Evolutionary conservation across 1,140 invertebrate genomes (phyloP), one percentile per base, ranked within the genome.

Genomic region (Orussus abietinus): DNA sequence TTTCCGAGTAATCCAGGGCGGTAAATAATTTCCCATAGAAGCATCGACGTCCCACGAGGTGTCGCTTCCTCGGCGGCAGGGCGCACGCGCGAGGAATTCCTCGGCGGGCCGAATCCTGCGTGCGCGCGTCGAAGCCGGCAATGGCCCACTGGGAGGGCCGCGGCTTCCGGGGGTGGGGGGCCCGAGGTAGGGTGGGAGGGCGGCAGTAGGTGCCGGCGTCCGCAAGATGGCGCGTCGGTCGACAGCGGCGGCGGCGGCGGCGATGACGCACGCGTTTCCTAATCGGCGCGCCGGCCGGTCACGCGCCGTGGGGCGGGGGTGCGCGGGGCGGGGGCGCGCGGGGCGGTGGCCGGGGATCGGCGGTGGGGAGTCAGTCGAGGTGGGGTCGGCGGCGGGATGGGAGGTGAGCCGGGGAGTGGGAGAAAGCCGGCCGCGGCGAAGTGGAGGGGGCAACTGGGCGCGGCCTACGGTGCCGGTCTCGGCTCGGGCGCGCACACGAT

Each of bases 401-500:
- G 19, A 21, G 33, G 19, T 12, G 11, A 10, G 49, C 44, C 40
- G 43, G 41, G 51, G 49, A 41, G 46, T 43, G 42, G 25, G 25
- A 22, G n/a, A n/a, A n/a, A 29, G 7, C 21, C 11, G 13, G 20
- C 7, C 0, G 7, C 7, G 26, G 28, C 14, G 14, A 5, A 14
- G 64, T 62, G 55, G 57, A 62, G 64, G 55, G 38, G 53, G 36
- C n/a, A 46, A 55, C 53, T 66, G 66, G 66, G 66, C 66, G 66
- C 66, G 66, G 66, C 64, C 52, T 67, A 64, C 26, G 34, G 52
- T 34, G 26, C 46, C 36, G 39, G n/a, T n/a, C n/a, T 25, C 6
- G 22, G 6, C 32, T 25, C 15, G 18, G 35, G 32, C 29, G 38
- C 34, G 41, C 40, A 45, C 46, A 45, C 42, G 35, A 54, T 62